Evolutionary conservation across 2,888 invertebrate genomes (phyloP).

Genomic region (Drosophila mayaguana): DNA sequence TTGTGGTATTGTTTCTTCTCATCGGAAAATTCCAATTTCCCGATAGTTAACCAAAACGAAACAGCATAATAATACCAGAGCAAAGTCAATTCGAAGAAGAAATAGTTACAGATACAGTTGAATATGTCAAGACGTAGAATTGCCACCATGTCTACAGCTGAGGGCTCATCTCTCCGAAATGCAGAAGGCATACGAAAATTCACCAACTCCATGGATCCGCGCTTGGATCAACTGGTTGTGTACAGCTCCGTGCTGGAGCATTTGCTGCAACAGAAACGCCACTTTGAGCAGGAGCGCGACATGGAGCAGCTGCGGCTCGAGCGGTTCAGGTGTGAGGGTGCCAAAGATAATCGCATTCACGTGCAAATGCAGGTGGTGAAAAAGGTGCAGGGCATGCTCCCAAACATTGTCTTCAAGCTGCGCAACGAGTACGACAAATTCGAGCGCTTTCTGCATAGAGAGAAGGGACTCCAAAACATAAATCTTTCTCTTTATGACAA

Average conservation of each 20-base stretch:
- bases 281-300: constrained; percentile 51
- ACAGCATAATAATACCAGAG: constrained; percentile 2
- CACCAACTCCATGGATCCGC: constrained; percentile 37
- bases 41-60: neutral
- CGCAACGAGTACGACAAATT: constrained; percentile 58
- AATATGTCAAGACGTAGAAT: constrained; percentile 9
- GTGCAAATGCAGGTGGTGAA: constrained; percentile 54
- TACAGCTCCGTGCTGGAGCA: constrained; percentile 54
- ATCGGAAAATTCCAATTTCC: constrained; percentile 12
- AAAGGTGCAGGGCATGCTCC: constrained; percentile 53
- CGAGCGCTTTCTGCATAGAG: constrained; percentile 40
- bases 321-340: constrained; percentile 50
- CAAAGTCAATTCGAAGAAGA: neutral
- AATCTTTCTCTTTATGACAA: constrained; percentile 32
- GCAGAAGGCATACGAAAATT: constrained; percentile 24
- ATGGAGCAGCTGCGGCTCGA: constrained; percentile 47
- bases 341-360: constrained; percentile 27
- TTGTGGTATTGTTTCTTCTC: constrained; percentile 21
- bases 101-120: neutral
- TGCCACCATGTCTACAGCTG: constrained; percentile 17
- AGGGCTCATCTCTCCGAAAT: neutral
- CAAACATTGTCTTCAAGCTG: constrained; percentile 59
- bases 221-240: constrained; percentile 61
- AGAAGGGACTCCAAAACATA: constrained; percentile 31
- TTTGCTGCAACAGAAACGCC: constrained; percentile 52